A percentile compares a stretch with the other conserved stretches of the same genome.
These are phyloP conservation scores for Pachycephus smyrnensis DNA, from an alignment of 2,888 invertebrate species.

Conservation along the genomic window DNA sequence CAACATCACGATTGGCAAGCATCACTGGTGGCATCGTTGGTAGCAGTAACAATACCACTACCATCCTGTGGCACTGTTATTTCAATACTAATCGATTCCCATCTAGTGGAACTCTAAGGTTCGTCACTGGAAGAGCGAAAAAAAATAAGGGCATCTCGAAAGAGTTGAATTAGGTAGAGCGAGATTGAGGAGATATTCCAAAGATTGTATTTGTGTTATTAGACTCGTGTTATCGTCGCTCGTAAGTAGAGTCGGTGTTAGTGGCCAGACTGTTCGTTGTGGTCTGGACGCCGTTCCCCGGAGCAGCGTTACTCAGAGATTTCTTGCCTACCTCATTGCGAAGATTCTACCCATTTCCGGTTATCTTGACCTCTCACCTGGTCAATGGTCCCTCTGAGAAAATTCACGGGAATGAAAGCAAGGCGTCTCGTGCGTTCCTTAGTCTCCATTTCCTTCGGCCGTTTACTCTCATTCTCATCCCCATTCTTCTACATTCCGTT, in stretches of 20 bases:
- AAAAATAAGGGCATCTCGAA: constrained; percentile 14
- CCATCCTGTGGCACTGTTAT: not conserved
- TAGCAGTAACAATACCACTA: not conserved
- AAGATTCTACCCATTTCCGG: constrained; percentile 7
- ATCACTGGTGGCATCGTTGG: constrained; percentile 1
- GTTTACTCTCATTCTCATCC: not conserved
- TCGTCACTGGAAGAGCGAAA: not conserved
- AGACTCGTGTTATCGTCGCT: not conserved
- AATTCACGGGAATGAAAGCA: constrained; percentile 27
- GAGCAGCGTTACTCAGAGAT: constrained; percentile 1
- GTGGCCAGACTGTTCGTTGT: not conserved
- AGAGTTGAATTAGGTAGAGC: not conserved
- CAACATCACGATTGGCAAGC: not conserved
- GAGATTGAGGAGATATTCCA: constrained; percentile 24
- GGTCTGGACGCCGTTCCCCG: not conserved
- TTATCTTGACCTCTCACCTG: constrained; percentile 29
- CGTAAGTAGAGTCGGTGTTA: not conserved
- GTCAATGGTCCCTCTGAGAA: constrained; percentile 32
- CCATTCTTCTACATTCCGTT: not conserved
- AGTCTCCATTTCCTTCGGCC: not conserved
- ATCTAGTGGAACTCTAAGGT: constrained; percentile 11
- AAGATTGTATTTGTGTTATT: constrained; percentile 35
- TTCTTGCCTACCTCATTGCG: not conserved
- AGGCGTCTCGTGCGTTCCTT: constrained; percentile 3
- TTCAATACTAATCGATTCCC: constrained; percentile 10